A percentile compares a stretch with the other conserved stretches of the same genome.
Conservation (phyloP, 2,888 invertebrate genomes). For the Gnatocerus cornutus region DNA sequence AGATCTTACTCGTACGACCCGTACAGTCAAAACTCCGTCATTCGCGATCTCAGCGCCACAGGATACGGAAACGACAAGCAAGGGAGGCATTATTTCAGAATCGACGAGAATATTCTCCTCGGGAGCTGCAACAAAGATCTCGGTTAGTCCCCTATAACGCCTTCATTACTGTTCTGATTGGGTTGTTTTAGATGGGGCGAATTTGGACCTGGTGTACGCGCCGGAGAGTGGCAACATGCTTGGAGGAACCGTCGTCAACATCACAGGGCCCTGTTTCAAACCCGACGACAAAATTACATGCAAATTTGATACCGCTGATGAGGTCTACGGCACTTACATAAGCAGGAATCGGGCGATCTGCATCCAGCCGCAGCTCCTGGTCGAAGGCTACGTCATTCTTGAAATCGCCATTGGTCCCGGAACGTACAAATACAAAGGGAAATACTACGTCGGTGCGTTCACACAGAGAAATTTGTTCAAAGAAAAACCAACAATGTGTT, state of each 20-base stretch:
- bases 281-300: conserved; percentile 85
- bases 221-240: conserved; percentile 98
- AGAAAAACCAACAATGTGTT: too few species aligned
- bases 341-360: conserved; percentile 91
- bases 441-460: conserved; percentile 95
- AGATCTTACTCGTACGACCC: conserved; percentile 91
- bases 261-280: conserved; percentile 96
- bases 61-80: conserved; percentile 92
- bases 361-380: conserved; percentile 89
- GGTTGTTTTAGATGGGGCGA: conserved; percentile 81
- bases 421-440: conserved; percentile 91
- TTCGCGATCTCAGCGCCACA: conserved; percentile 87
- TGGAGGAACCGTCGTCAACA: conserved; percentile 96
- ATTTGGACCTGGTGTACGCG: conserved; percentile 88
- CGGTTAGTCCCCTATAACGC: conserved; percentile 72
- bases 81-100: conserved; percentile 94
- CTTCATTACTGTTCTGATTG: too few species aligned
- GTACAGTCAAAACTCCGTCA: conserved; percentile 89
- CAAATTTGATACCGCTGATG: conserved; percentile 84
- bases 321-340: conserved; percentile 84
- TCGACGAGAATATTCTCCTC: conserved; percentile 94
- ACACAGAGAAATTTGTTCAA: too few species aligned
- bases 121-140: conserved; percentile 95
- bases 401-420: conserved; percentile 89
- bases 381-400: conserved; percentile 91